Conservation (phyloP, 1,140 invertebrate species). For the Holcopasites calliopsidis region DNA sequence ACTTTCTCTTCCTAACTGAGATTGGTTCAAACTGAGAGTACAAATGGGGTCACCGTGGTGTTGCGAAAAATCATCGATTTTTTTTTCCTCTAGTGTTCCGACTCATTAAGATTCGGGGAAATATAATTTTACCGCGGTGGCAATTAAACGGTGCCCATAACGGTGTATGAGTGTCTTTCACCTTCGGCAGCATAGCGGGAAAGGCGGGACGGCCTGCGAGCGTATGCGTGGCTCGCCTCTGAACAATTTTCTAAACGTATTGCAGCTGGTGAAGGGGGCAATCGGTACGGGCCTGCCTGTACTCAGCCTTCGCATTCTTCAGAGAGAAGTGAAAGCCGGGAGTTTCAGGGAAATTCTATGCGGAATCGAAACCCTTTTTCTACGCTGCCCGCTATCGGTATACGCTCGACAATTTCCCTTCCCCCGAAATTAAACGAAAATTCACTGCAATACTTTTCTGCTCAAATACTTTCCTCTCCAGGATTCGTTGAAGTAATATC, state of each 20-base stretch:
- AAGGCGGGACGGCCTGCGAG: not conserved
- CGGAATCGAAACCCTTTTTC: conserved; percentile 34
- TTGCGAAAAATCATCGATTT: not conserved
- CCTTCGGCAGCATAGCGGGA: not conserved
- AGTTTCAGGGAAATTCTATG: conserved; percentile 74
- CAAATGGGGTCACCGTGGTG: not conserved
- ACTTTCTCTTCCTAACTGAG: not conserved
- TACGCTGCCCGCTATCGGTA: not conserved
- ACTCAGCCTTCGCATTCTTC: conserved; percentile 76
- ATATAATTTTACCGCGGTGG: not conserved
- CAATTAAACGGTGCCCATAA: not conserved
- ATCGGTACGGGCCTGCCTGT: conserved; percentile 37
- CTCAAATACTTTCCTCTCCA: not conserved
- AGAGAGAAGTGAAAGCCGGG: conserved; percentile 75
- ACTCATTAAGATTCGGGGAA: not conserved
- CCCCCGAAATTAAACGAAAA: not conserved
- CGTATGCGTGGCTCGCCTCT: not conserved
- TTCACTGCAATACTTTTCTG: not conserved
- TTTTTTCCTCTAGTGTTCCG: not conserved
- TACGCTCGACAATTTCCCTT: not conserved
- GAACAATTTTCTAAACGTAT: conserved; percentile 40
- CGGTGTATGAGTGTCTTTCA: not conserved
- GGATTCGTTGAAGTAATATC: no score
- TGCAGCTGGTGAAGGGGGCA: conserved; percentile 37
- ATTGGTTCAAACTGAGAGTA: not conserved